Evolutionary conservation across 2,113 vertebrate genomes (phyloP), one percentile per base, ranked within the genome.

Genomic region (Nothobranchius furzeri): DNA sequence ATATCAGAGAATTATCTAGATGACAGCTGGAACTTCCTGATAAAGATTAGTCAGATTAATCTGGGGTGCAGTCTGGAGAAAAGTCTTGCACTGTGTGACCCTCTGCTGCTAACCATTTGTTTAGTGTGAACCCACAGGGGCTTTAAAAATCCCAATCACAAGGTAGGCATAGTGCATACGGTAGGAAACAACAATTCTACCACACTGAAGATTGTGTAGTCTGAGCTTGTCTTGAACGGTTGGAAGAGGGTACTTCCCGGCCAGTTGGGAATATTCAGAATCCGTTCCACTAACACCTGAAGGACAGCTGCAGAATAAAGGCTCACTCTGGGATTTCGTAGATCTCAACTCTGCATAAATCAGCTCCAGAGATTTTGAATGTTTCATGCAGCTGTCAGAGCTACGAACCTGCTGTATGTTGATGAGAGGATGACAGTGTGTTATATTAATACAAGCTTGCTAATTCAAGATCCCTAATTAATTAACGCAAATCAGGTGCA

Each of bases 371-470:
- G 55, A 60, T 30, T 60, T 61, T 54, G 68, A 60, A 78, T 51
- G 25, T 65, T 80, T 73, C 59, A 35, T 37, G 45, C 55, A 76
- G 65, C 76, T 82, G 76, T 79, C 76, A 76, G 73, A 71, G 56
- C 17, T 5, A n/a, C 0, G 0, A 14, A 35, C n/a, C n/a, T 61
- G 60, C 58, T 43, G 49, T 15, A 37, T 47, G 64, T 15, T 77
- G 70, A 85, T 73, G 77, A 67, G 52, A 42, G 37, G 53, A 48
- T 67, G 64, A 20, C 50, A 0, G 5, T 70, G 53, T 58, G 30
- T 56, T 51, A 65, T 24, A 35, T 53, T 46, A 73, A 66, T 60
- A 60, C 64, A 2, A 57, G 30, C 53, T 48, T 55, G 15, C 45
- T 62, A 58, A 77, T 67, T 78, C 60, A 56, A 37, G 36, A n/a